phyloP scores from a whole-genome alignment of 2,113 vertebrate species.

The Pomatostomus ruficeps region DNA sequence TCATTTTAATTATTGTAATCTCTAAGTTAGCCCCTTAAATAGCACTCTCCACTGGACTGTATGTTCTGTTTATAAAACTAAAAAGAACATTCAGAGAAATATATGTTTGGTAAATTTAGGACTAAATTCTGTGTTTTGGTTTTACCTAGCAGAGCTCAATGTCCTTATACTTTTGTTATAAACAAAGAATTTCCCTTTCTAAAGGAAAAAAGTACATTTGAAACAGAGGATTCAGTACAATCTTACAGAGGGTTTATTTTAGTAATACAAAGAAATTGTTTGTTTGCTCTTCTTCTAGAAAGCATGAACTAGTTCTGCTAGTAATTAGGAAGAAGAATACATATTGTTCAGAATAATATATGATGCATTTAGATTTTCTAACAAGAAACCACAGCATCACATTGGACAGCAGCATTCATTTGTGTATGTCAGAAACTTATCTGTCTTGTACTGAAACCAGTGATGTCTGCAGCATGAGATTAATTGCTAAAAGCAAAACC shows the following conservation, averaged over 20 bases:
- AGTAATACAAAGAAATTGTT: background rate
- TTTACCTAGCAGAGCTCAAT: background rate
- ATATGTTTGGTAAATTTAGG: background rate
- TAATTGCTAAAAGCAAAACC: background rate
- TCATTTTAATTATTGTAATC: slow-evolving; percentile 6
- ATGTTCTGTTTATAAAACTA: background rate
- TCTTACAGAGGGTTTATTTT: background rate
- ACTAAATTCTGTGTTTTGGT: background rate
- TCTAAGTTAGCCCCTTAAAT: background rate
- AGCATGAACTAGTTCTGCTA: background rate
- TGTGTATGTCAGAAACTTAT: background rate
- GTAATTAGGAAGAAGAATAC: slow-evolving; percentile 18
- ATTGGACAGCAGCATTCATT: background rate
- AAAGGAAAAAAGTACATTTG: background rate
- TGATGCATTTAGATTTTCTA: background rate
- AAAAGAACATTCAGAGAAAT: background rate
- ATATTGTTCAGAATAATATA: background rate
- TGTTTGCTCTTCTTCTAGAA: background rate
- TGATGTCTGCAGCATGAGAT: background rate
- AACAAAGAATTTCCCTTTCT: background rate
- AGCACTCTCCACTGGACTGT: background rate
- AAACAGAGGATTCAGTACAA: background rate
- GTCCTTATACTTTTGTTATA: background rate
- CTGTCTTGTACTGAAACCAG: background rate
- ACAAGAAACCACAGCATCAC: background rate